Evolutionary conservation across 2,888 invertebrate genomes (phyloP), one percentile per base, ranked within the genome.

Genomic region (Aporophyla lueneburgensis): DNA sequence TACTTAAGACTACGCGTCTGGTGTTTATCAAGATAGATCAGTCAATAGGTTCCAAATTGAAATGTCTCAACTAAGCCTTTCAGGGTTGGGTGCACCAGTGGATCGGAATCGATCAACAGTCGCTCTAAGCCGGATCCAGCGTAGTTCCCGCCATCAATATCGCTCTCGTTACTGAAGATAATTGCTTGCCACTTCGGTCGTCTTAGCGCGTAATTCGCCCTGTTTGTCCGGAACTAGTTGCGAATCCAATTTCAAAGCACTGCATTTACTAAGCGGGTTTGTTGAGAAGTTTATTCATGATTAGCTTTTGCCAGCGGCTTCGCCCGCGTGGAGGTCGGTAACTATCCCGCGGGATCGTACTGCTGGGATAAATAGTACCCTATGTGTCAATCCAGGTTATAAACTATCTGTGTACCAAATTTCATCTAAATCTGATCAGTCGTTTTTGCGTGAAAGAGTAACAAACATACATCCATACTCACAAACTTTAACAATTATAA

Each of bases 141-240:
- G 51, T 40, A 53, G 54, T 56, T 56, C 54, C 43, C 54, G 43
- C 49, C 51, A 78, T 85, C 76, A 75, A 80, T 80, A 80, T 73
- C 77, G 1, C 33, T 33, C 3, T 78, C 74, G 75, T 76, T 84
- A 78, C 59, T 63, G 46, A 67, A 71, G 67, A 73, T 81, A 84
- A 84, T 84, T 84, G 75, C 40, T 75, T 71, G 68, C 46, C 62
- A 62, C 56, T 78, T 74, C 63, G 73, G 69, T 53, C 33, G 71
- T 68, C 65, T 77, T 75, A 63, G 12, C 56, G 63, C 21, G 19
- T 61, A 80, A 75, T 78, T 80, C 49, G n/a, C 51, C 53, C 43
- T 58, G 58, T 62, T 71, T 59, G 43, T 46, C 63, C 27, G 74
- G 68, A 61, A 66, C 62, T 54, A 58, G 54, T 65, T 53, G 65